A percentile compares a stretch with the other conserved stretches of the same genome.
phyloP scores from a whole-genome alignment of 2,797 vertebrate genomes.

The Liasis olivaceus region DNA sequence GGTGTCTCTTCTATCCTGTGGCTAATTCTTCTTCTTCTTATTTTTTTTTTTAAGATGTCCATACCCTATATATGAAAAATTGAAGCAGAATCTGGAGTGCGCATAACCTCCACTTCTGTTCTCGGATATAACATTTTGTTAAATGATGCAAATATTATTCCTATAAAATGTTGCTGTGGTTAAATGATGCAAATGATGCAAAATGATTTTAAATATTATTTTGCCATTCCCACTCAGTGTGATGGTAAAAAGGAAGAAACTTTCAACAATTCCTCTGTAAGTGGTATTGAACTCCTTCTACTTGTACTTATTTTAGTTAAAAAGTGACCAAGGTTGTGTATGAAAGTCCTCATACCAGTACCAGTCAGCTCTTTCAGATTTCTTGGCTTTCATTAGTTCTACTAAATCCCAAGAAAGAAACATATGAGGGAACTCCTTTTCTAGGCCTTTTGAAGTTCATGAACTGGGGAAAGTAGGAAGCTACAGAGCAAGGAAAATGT shows the following conservation, averaged over 20 bases:
- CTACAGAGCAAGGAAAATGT: not conserved
- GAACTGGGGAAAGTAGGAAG: not conserved
- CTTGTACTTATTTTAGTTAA: not conserved
- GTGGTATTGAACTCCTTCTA: not conserved
- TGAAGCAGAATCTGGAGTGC: not conserved
- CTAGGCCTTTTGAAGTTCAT: not conserved
- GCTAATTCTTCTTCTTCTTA: not conserved
- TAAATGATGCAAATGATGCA: not conserved
- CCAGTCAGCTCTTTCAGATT: not conserved
- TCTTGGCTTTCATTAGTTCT: not conserved
- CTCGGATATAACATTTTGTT: not conserved
- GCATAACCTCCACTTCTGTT: not conserved
- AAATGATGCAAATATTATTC: not conserved
- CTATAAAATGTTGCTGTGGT: not conserved
- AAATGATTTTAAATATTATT: not conserved
- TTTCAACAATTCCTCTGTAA: not conserved
- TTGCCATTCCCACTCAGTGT: not conserved
- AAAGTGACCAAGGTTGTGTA: not conserved
- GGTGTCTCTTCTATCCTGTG: rapidly evolving
- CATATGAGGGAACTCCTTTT: not conserved
- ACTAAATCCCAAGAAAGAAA: not conserved
- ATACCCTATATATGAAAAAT: not conserved
- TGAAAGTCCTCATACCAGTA: not conserved
- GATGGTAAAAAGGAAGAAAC: not conserved
- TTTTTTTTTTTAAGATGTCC: not conserved